phyloP scores from a whole-genome alignment of 2,113 vertebrate species.

The Dicerorhinus sumatrensis region DNA sequence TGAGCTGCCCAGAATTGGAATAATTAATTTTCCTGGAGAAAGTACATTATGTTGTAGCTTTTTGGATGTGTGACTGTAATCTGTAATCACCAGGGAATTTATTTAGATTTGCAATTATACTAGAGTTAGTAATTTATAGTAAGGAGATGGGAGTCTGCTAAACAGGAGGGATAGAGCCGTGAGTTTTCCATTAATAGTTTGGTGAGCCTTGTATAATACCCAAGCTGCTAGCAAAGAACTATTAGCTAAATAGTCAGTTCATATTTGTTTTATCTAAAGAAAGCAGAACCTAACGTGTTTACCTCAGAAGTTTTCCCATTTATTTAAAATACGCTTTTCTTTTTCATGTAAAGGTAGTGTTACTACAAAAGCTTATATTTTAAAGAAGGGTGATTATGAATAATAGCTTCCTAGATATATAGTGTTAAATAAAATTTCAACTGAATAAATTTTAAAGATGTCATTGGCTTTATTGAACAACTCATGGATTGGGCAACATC shows the following conservation, averaged over 20 bases:
- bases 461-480: too few species aligned
- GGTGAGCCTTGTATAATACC: conserved; percentile 60
- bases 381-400: conserved; percentile 55
- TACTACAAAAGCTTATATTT: conserved; percentile 48
- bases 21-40: conserved; percentile 88
- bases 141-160: conserved; percentile 72
- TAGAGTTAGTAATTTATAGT: conserved; percentile 83
- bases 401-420: conserved; percentile 17
- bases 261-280: conserved; percentile 52
- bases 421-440: background rate
- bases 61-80: conserved; percentile 86
- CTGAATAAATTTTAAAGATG: too few species aligned
- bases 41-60: conserved; percentile 83
- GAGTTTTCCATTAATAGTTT: conserved; percentile 78
- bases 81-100: conserved; percentile 86
- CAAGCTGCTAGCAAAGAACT: conserved; percentile 66
- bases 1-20: conserved; percentile 87
- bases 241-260: conserved; percentile 70
- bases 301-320: conserved; percentile 48
- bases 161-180: conserved; percentile 66
- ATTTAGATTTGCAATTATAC: conserved; percentile 87
- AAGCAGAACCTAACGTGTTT: conserved; percentile 67
- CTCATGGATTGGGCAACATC: too few species aligned
- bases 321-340: conserved; percentile 35
- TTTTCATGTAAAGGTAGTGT: conserved; percentile 53